These are phyloP conservation scores for Lutjanus argentimaculatus DNA, from an alignment of 2,797 vertebrate species.

Conservation along the genomic window DNA sequence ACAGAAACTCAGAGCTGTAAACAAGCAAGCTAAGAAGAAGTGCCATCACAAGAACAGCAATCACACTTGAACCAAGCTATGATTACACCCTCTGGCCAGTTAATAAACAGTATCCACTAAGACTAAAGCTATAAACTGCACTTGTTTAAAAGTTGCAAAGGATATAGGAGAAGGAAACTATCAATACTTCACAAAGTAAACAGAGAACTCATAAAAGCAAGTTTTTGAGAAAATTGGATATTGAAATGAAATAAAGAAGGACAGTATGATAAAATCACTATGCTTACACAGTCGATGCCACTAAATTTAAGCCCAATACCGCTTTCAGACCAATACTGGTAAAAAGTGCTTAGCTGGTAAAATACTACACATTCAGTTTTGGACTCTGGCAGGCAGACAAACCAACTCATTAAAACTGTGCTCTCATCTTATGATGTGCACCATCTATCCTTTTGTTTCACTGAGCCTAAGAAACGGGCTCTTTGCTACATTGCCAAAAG, in stretches of 20 bases:
- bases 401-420: conserved; percentile 70
- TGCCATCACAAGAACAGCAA: not conserved
- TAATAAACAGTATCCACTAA: conserved; percentile 22
- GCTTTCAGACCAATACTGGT: conserved; percentile 37
- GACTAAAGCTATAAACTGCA: conserved; percentile 9
- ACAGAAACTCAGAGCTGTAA: not conserved
- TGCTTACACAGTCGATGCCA: conserved; percentile 44
- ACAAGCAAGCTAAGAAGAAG: not conserved
- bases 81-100: conserved; percentile 23
- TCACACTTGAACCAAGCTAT: conserved; percentile 21
- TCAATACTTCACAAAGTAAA: conserved; percentile 40
- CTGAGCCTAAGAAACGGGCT: conserved; percentile 41
- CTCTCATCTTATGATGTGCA: conserved; percentile 55
- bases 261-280: conserved; percentile 32
- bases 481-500: conserved; percentile 66
- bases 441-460: conserved; percentile 65
- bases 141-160: conserved; percentile 7
- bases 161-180: conserved; percentile 21
- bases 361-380: conserved; percentile 44
- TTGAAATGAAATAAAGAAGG: conserved; percentile 62
- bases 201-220: conserved; percentile 30
- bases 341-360: conserved; percentile 68
- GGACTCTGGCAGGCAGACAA: conserved; percentile 62
- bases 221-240: conserved; percentile 58
- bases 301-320: conserved; percentile 26